These are phyloP conservation scores for Takifugu rubripes DNA, from an alignment of 2,797 vertebrate species.

Conservation along the genomic window DNA sequence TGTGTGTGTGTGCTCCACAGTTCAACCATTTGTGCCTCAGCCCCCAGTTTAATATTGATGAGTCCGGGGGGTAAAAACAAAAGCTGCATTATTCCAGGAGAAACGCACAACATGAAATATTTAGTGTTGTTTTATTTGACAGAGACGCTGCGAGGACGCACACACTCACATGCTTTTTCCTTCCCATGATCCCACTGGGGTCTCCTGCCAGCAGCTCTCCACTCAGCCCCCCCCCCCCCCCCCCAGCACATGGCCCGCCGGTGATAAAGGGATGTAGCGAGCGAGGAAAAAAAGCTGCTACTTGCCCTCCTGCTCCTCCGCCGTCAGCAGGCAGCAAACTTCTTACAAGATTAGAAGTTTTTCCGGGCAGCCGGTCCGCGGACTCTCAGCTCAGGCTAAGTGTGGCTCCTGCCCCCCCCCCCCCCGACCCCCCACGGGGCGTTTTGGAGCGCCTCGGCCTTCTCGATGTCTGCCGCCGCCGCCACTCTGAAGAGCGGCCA, in stretches of 20 bases:
- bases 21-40: slow-evolving; percentile 35
- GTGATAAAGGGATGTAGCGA: slow-evolving; percentile 62
- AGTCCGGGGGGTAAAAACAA: slow-evolving; percentile 52
- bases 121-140: slow-evolving; percentile 68
- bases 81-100: slow-evolving; percentile 64
- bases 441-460: slow-evolving; percentile 12
- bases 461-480: slow-evolving; percentile 34
- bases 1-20: slow-evolving; percentile 5
- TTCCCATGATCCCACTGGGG: slow-evolving; percentile 47
- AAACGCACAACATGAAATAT: slow-evolving; percentile 70
- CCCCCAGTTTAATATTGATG: slow-evolving; percentile 63
- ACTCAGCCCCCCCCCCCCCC: slow-evolving; percentile 32
- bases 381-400: slow-evolving; percentile 35
- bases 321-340: slow-evolving; percentile 53
- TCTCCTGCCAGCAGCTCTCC: slow-evolving; percentile 43
- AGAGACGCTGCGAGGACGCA: slow-evolving; percentile 51
- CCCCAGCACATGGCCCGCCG: slow-evolving; percentile 53
- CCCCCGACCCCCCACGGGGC: slow-evolving; percentile 9
- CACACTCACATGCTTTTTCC: slow-evolving; percentile 30
- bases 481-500: slow-evolving; percentile 25
- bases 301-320: slow-evolving; percentile 50
- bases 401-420: slow-evolving; percentile 18
- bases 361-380: slow-evolving; percentile 53
- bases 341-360: slow-evolving; percentile 72
- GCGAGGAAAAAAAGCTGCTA: slow-evolving; percentile 51